Conservation (phyloP, 2,888 invertebrate species). For the Lycocerus yunnanus region DNA sequence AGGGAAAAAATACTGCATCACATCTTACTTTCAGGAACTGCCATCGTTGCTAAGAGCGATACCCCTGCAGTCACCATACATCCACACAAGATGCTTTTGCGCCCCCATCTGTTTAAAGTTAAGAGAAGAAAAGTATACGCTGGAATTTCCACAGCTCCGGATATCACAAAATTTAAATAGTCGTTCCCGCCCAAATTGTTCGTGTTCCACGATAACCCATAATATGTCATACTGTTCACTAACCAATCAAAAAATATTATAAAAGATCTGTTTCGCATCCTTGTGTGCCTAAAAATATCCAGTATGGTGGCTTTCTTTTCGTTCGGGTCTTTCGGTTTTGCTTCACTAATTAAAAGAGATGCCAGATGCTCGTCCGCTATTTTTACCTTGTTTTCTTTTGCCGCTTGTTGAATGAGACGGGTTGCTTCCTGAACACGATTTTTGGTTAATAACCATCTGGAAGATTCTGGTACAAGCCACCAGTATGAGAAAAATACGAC, state of each 20-base stretch:
- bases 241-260: slow-evolving; percentile 79
- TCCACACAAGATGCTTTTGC: slow-evolving; percentile 69
- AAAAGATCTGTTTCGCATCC: slow-evolving; percentile 66
- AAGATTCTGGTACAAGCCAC: slow-evolving; percentile 78
- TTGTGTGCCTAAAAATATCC: slow-evolving; percentile 67
- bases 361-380: slow-evolving; percentile 62
- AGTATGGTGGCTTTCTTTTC: slow-evolving; percentile 58
- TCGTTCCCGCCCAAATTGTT: slow-evolving; percentile 73
- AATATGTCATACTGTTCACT: slow-evolving; percentile 77
- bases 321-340: slow-evolving; percentile 47
- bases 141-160: slow-evolving; percentile 77
- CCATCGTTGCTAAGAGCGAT: slow-evolving; percentile 62
- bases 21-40: slow-evolving; percentile 61
- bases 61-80: slow-evolving; percentile 69
- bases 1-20: not conserved
- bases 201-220: slow-evolving; percentile 77
- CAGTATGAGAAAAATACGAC: slow-evolving; percentile 69
- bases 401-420: slow-evolving; percentile 64
- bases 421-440: slow-evolving; percentile 67
- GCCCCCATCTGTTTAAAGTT: slow-evolving; percentile 71
- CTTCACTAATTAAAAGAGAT: slow-evolving; percentile 57
- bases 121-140: slow-evolving; percentile 69
- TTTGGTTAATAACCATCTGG: slow-evolving; percentile 71
- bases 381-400: slow-evolving; percentile 66
- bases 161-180: slow-evolving; percentile 73